phyloP scores from a whole-genome alignment of 2,797 vertebrate genomes.

The Taenioides sp. region DNA sequence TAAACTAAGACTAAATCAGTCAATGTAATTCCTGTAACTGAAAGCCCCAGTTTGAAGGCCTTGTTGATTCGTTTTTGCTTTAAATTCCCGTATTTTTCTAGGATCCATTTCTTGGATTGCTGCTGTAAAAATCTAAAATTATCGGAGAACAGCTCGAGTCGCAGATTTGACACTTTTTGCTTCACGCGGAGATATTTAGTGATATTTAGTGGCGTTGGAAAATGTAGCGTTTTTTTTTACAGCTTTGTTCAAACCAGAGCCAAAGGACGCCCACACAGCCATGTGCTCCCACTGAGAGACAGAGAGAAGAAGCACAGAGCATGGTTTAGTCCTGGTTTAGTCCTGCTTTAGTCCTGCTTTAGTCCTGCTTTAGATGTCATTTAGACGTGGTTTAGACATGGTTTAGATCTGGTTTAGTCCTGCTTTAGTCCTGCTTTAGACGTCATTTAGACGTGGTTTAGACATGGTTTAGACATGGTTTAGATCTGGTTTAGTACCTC shows the following conservation, averaged over 20 bases:
- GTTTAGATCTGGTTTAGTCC: background rate
- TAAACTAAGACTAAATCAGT: too few relatives aligned
- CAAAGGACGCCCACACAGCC: slow-evolving; percentile 2
- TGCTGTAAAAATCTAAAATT: background rate
- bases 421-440: background rate
- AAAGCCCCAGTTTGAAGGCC: background rate
- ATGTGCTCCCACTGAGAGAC: background rate
- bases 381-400: too few relatives aligned
- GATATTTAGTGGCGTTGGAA: slow-evolving; percentile 4
- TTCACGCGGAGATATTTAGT: background rate
- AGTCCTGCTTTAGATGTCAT: too few relatives aligned
- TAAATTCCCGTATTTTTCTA: background rate
- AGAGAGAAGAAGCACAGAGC: background rate
- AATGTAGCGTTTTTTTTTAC: background rate
- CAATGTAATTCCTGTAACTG: too few relatives aligned
- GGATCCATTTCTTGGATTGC: background rate
- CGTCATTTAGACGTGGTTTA: background rate
- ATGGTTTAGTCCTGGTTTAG: background rate
- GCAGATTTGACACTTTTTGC: slow-evolving; percentile 3
- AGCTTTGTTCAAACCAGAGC: background rate
- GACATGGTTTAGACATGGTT: background rate
- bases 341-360: background rate
- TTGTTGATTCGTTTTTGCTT: background rate
- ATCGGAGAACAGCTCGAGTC: background rate
- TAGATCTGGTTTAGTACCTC: background rate